Base-by-base conservation (phyloP, 92 coral and sea anemone species). In the Epizoanthus ramosus region DNA sequence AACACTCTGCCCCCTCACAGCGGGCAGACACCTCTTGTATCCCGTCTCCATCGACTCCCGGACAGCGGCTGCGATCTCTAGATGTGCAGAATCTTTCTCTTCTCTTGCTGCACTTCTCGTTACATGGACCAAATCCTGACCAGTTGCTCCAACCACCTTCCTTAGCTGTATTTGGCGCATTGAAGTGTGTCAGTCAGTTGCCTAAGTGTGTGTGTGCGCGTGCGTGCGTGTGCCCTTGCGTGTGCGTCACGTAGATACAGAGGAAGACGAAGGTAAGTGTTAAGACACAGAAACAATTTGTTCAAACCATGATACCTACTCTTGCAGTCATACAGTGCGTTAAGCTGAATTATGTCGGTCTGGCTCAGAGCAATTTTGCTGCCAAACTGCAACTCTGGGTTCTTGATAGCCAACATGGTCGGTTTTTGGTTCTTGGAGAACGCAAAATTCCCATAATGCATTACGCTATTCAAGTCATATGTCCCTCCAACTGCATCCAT, bases 361-460 rank as follows among this genome's bases (percentile, higher is more conserved):
- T 85, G 22, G 58, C 94, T 91, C 24, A 91, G 92, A 1, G 73
- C 71, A 15, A 85, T 56, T 50, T 52, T 68, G 22, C 68, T 31
- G 16, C 94, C 94, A 41, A 91, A 91, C 53, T 80, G 74, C 83
- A 85, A 12, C 21, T 21, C 59, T 63, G 92, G 94, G 68, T 91
- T 66, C 71, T 91, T 91, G 33, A 91, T 80, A n/a, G 94, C 75
- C 9, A 91, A 57, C 94, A 91, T 64, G 25, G 94, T 91, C 9
- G 89, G 85, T 23, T 85, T 91, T 21, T 76, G 81, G 86, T 91
- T 91, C 52, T 88, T 91, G 60, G 94, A 91, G 72, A 88, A 91
- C 22, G 91, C 85, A 5, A 64, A 74, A 89, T 91, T 91, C 25
- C 94, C 94, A 83, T 91, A 91, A 83, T 91, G 94, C 92, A 91